These are phyloP conservation scores for Lepus europaeus DNA, from an alignment of 2,113 vertebrate species.

Conservation along the genomic window DNA sequence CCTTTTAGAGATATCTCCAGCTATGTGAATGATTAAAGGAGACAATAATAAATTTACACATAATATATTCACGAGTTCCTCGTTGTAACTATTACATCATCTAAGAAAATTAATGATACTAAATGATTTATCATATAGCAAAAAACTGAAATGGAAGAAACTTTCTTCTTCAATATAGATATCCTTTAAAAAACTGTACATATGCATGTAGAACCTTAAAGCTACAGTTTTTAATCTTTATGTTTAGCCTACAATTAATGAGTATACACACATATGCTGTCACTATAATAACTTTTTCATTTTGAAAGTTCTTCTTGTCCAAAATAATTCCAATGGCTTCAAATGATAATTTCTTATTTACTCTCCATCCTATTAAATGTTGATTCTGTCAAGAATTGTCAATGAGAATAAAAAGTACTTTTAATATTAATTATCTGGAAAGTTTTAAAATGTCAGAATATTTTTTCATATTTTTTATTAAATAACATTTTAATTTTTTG, in stretches of 20 bases:
- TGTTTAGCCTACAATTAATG: neutral
- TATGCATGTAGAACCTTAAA: neutral
- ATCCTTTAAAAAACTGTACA: neutral
- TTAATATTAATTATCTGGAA: neutral
- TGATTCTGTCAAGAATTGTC: conserved; percentile 6
- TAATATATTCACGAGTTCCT: neutral
- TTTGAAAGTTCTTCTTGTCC: neutral
- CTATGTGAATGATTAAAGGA: neutral
- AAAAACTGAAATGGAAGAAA: neutral
- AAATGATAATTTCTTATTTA: neutral
- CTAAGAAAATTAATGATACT: neutral
- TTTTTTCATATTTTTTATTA: conserved; percentile 22
- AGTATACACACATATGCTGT: neutral
- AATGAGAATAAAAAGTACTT: conserved; percentile 44
- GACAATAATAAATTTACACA: neutral
- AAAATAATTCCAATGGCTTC: neutral
- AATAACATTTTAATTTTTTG: conserved; percentile 43
- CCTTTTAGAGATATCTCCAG: neutral
- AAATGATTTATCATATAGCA: neutral
- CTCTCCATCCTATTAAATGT: neutral
- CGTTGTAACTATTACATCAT: neutral
- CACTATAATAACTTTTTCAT: neutral
- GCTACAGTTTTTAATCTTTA: neutral
- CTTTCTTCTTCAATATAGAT: neutral
- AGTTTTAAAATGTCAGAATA: conserved; percentile 58